Evolutionary conservation across 2,797 vertebrate species (phyloP), one percentile per base, ranked within the genome.

Genomic region (Parotocinclus haroldoi): DNA sequence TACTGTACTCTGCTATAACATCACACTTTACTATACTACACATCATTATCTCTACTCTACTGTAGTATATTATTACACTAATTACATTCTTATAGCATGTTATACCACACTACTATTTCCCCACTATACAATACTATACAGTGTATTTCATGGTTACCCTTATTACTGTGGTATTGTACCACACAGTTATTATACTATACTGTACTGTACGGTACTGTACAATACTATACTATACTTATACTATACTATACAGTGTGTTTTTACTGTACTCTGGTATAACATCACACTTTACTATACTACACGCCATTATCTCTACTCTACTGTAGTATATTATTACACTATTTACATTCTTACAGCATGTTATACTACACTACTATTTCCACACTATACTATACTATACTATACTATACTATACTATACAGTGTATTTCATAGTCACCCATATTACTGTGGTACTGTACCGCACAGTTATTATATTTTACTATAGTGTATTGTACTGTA

Each of bases 1-100:
- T n/a, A n/a, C n/a, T n/a, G 11, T 51, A 48, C 27, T 81, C 71
- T 80, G 60, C 37, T 63, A 7, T n/a, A 40, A 49, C 48, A 42
- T 61, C n/a, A n/a, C n/a, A 36, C 10, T 9, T 7, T 7, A 13
- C 10, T n/a, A n/a, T n/a, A n/a, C 27, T 13, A 45, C 40, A 27
- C 13, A 40, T 13, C 60, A 2, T 12, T 5, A 19, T 13, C 10
- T 17, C 10, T 40, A 17, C 9, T 40, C 38, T n/a, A n/a, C n/a
- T n/a, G n/a, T n/a, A n/a, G n/a, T n/a, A n/a, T n/a, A n/a, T n/a
- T n/a, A n/a, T n/a, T n/a, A n/a, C n/a, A n/a, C n/a, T n/a, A n/a
- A n/a, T n/a, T n/a, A n/a, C n/a, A n/a, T n/a, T n/a, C n/a, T n/a
- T n/a, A n/a, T n/a, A n/a, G n/a, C n/a, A n/a, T n/a, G n/a, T n/a